Base-by-base conservation (phyloP, 2,797 vertebrate species). In the Columba guinea region DNA sequence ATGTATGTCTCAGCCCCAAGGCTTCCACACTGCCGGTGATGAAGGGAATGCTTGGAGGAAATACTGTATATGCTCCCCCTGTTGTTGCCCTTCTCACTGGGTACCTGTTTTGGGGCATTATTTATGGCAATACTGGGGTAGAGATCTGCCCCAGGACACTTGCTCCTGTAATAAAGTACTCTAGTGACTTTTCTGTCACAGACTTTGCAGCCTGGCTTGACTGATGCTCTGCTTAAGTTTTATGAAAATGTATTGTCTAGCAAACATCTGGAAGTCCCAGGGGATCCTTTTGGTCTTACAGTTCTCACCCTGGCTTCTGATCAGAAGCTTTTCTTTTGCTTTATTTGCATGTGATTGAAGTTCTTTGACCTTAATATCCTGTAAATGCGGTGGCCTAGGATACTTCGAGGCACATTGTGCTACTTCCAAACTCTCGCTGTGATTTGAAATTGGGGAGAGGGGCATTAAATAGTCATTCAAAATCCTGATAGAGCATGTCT, bases 1-100 rank as follows among this genome's bases (percentile, higher is more conserved):
- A 0, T 19, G 3, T 14, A 2, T 41, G 14, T 87, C 32, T 80
- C 35, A 12, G 9, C 19, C 37, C 10, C 20, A 24, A 1, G 65
- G 26, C 44, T 71, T 91, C 46, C 65, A 55, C 3, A 27, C 18
- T 75, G 11, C 20, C 58, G 19, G 27, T 78, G 52, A 30, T 76
- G 0, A 0, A 41, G 48, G 17, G 51, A 83, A 3, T 9, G 16
- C 37, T 49, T 55, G 9, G n/a, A 84, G 56, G 34, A 83, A 60
- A 30, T 85, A 18, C 16, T 32, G 13, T 55, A 48, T 23, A 2
- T 26, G 24, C 18, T 86, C 19, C 46, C 16, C 3, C 17, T 65
- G 28, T 37, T 89, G 20, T 48, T 67, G 51, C 19, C 9, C 13
- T 84, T 88, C 51, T 84, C 51, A 7, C 11, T 22, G 30, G 23